Percentiles rank a stretch among this genome's conserved stretches.
Conservation (phyloP, 2,888 invertebrate species). For the Orthosia gracilis region DNA sequence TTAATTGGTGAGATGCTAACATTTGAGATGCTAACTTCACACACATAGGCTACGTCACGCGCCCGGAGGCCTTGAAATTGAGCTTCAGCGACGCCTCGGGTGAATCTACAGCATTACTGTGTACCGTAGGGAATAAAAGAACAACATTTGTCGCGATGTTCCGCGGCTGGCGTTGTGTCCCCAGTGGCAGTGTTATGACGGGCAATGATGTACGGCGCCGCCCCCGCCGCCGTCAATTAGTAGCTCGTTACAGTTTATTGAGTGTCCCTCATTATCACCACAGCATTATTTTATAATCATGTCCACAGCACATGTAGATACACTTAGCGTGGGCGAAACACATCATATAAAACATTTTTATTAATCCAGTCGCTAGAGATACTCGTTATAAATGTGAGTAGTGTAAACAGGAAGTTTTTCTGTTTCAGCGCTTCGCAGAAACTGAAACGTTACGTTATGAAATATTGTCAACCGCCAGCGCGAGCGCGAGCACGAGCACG, state of each 20-base stretch:
- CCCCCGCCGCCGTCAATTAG: constrained; percentile 27
- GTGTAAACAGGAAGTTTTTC: constrained; percentile 30
- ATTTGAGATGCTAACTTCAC: too few species aligned
- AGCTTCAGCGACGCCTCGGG: neutral
- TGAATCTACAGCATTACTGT: too few species aligned
- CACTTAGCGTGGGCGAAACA: constrained; percentile 34
- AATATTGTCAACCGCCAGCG: neutral
- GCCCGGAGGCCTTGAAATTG: neutral
- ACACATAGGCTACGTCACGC: neutral
- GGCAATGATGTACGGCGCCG: neutral
- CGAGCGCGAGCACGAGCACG: too few species aligned
- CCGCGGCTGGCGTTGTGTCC: neutral
- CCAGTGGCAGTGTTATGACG: neutral
- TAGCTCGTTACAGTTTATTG: constrained; percentile 35
- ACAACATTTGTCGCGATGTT: neutral
- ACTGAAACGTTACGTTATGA: constrained; percentile 6
- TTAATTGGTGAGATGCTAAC: too few species aligned
- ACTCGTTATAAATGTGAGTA: constrained; percentile 19
- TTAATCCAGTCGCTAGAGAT: neutral
- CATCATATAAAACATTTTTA: constrained; percentile 22
- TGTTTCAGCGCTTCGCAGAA: constrained; percentile 17
- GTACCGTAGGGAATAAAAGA: neutral
- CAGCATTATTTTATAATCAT: constrained; percentile 22
- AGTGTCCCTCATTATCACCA: constrained; percentile 34
- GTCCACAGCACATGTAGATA: constrained; percentile 14